Evolutionary conservation across 2,113 vertebrate genomes (phyloP), one percentile per base, ranked within the genome.

Genomic region (Pipra filicauda): DNA sequence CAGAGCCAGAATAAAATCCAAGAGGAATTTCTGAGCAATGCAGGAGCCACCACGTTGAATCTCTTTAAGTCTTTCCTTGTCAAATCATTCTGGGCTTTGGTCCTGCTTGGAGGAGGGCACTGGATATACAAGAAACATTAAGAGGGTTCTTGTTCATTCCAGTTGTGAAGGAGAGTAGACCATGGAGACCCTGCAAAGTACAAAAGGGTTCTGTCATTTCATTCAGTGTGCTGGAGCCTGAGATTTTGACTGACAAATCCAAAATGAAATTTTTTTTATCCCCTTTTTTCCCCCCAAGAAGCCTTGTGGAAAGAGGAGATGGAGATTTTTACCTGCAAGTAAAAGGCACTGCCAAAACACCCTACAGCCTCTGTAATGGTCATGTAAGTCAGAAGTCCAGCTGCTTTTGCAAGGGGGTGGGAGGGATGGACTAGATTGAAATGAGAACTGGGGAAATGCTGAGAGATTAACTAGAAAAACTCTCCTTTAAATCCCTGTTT

Each of bases 1-100:
- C 62, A 78, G 93, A 95, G 94, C 39, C 15, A 4, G 87, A 80
- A 81, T 85, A 78, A 96, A 95, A 95, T 35, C 84, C 86, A 84
- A 10, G 83, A 77, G 64, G 46, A 35, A n/a, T 65, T 81, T 93
- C 46, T 85, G 86, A 93, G 86, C 72, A 43, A 51, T 14, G 15
- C 55, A 74, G 72, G 77, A 87, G 61, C 24, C 73, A 30, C 31
- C 15, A 6, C 6, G 0, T 75, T 72, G 69, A 43, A 55, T 80
- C 66, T 92, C 86, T 96, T 79, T 83, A 69, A 94, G 85, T 18
- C 65, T 93, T n/a, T 52, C 27, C 84, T 78, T 75, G 74, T 88
- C 83, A 92, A 85, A 72, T 75, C 23, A 30, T 86, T 72, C 91
- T 74, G 76, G 75, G 81, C 86, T 89, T 92, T 87, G 57, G 73